Conservation (phyloP, 2,113 vertebrate species). For the Thamnophis sirtalis region DNA sequence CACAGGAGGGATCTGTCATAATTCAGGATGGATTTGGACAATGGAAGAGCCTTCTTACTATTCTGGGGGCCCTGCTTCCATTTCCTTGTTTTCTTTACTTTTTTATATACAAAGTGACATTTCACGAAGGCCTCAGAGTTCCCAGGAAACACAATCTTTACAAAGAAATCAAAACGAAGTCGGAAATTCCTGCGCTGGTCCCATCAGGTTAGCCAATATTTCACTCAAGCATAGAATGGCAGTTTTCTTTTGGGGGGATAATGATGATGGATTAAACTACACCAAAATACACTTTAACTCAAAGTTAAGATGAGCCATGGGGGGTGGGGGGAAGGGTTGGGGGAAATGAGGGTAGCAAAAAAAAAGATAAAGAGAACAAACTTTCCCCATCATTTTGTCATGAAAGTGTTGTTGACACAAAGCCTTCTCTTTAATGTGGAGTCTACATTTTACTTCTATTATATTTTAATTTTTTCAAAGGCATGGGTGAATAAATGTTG, state of each 20-base stretch:
- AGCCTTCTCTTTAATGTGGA: not conserved
- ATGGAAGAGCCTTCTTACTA: slow-evolving; percentile 4
- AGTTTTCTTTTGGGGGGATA: not conserved
- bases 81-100: slow-evolving; percentile 10
- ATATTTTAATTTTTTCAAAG: too few relatives aligned
- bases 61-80: not conserved
- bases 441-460: too few relatives aligned
- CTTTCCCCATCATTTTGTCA: not conserved
- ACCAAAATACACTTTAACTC: not conserved
- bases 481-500: too few relatives aligned
- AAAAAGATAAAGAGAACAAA: not conserved
- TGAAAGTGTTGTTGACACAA: not conserved
- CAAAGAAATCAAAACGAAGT: not conserved
- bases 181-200: slow-evolving; percentile 1
- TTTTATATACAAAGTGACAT: not conserved
- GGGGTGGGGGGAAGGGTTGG: not conserved
- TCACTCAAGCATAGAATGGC: not conserved
- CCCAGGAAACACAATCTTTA: slow-evolving; percentile 17
- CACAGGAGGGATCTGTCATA: not conserved
- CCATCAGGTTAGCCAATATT: slow-evolving; percentile 26
- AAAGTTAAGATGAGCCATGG: not conserved
- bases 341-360: not conserved
- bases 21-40: not conserved
- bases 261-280: not conserved
- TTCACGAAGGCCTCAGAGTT: slow-evolving; percentile 2